These are phyloP conservation scores for Bolinopsis microptera DNA, from an alignment of 37 sponge, comb jelly and placozoan species.

Conservation along the genomic window DNA sequence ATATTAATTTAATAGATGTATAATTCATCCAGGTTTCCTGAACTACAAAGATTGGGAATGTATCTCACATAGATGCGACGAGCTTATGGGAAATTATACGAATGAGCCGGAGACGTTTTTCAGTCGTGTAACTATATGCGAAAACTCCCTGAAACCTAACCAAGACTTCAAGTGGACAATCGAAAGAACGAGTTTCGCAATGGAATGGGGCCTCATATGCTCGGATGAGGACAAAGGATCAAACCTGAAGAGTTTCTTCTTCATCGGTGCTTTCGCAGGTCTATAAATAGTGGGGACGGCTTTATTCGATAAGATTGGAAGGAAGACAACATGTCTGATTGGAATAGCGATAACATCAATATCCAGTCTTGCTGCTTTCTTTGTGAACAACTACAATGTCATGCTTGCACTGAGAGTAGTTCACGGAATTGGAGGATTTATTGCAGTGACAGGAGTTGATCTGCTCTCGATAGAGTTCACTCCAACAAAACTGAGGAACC, in stretches of 20 bases:
- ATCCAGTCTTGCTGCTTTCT: background rate
- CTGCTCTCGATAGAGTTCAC: background rate
- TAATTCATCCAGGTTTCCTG: too few relatives aligned
- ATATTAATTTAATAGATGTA: too few relatives aligned
- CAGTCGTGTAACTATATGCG: background rate
- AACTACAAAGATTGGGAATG: conserved; percentile 2
- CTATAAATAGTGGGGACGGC: background rate
- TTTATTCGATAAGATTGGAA: background rate
- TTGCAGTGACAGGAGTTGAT: background rate
- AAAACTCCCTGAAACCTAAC: background rate
- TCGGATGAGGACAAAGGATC: background rate
- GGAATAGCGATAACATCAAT: background rate
- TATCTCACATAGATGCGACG: background rate
- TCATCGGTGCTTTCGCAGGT: conserved; percentile 2
- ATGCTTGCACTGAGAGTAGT: background rate
- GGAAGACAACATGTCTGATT: background rate
- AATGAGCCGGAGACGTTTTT: background rate
- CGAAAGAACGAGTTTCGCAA: background rate
- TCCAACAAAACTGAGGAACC: conserved; percentile 20
- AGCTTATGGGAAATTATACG: background rate
- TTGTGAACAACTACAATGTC: background rate
- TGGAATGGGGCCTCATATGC: too few relatives aligned
- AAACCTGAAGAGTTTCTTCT: conserved; percentile 15
- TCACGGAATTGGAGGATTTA: background rate
- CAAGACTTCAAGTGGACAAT: background rate